A percentile compares a stretch with the other conserved stretches of the same genome.
These are phyloP conservation scores for Drosophila cracens DNA, from an alignment of 2,888 invertebrate genomes.

Conservation along the genomic window DNA sequence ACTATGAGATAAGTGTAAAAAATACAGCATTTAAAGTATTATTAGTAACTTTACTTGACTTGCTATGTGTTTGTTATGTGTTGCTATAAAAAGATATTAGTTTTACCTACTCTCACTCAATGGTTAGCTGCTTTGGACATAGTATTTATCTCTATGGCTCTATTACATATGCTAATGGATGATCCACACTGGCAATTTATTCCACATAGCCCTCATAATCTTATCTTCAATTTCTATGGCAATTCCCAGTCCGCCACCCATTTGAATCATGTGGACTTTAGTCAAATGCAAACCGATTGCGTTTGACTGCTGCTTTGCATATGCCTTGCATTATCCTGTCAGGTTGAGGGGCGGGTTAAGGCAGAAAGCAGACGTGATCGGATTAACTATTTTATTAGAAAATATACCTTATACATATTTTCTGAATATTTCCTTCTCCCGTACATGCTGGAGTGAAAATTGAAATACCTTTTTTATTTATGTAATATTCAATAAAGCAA, in stretches of 20 bases:
- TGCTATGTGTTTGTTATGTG: neutral
- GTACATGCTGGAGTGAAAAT: conserved; percentile 56
- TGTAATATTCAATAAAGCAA: conserved; percentile 65
- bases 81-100: neutral
- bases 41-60: neutral
- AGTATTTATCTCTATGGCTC: neutral
- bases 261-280: conserved; percentile 5
- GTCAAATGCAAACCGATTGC: conserved; percentile 24
- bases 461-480: conserved; percentile 77
- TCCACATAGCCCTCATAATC: conserved; percentile 14
- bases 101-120: neutral
- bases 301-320: conserved; percentile 65
- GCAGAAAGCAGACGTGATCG: conserved; percentile 67
- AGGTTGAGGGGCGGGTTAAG: neutral
- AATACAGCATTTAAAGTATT: neutral
- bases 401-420: conserved; percentile 40
- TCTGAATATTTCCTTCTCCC: neutral
- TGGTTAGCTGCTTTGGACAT: neutral
- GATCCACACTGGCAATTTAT: conserved; percentile 27
- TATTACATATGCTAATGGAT: conserved; percentile 57
- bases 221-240: conserved; percentile 4
- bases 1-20: neutral
- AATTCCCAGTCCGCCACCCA: neutral
- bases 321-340: conserved; percentile 62
- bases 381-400: conserved; percentile 79